Evolutionary conservation across 2,113 vertebrate species (phyloP).

Genomic region (Malaclemys terrapin): DNA sequence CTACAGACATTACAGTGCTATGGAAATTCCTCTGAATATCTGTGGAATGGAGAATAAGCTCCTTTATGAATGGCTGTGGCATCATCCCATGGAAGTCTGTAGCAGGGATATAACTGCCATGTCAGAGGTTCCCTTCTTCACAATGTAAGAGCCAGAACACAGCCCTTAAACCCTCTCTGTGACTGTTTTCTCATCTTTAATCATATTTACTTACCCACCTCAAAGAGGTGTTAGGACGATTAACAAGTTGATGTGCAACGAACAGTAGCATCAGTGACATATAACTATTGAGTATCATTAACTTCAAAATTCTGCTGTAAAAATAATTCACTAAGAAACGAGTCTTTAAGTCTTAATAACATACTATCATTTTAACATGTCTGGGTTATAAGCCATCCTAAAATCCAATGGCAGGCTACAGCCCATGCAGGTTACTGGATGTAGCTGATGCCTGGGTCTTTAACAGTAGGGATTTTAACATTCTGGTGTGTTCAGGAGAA

Average conservation of each 20-base stretch:
- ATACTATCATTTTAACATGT: neutral
- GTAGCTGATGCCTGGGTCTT: neutral
- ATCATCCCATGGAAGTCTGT: neutral
- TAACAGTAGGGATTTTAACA: neutral
- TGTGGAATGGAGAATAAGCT: neutral
- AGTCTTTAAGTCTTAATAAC: neutral
- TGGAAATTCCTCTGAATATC: neutral
- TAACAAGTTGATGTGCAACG: neutral
- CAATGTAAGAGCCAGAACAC: neutral
- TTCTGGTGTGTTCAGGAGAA: neutral
- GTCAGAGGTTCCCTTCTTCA: neutral
- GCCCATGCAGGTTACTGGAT: neutral
- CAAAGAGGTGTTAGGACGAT: neutral
- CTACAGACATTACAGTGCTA: neutral
- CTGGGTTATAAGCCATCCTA: neutral
- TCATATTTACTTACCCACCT: neutral
- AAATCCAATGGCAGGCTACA: rapidly evolving
- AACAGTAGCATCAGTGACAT: neutral
- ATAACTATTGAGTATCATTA: neutral
- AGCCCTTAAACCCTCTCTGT: neutral
- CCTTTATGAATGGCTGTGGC: neutral
- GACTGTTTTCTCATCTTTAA: neutral
- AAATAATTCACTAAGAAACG: neutral
- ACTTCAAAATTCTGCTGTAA: neutral
- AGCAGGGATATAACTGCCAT: neutral